A percentile compares a stretch with the other conserved stretches of the same genome.
phyloP scores from a whole-genome alignment of 2,113 vertebrate species.

The Austrofundulus limnaeus region DNA sequence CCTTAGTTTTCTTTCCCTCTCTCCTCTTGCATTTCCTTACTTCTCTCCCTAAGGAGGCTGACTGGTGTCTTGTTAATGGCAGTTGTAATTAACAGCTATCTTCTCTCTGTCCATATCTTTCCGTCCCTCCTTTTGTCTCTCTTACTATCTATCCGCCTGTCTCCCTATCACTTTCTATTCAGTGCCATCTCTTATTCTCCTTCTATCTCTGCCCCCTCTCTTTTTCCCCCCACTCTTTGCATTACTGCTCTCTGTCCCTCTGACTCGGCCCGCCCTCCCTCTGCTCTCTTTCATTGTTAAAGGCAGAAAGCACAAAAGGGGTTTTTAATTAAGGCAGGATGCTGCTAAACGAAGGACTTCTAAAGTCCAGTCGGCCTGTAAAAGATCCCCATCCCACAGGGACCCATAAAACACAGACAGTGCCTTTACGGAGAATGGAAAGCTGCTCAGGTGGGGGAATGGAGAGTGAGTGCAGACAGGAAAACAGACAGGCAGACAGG shows the following conservation, averaged over 20 bases:
- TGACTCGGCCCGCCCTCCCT: slow-evolving; percentile 54
- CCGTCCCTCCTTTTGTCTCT: slow-evolving; percentile 72
- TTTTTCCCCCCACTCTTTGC: slow-evolving; percentile 51
- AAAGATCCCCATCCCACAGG: slow-evolving; percentile 75
- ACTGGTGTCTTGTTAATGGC: slow-evolving; percentile 86
- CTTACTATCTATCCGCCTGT: slow-evolving; percentile 84
- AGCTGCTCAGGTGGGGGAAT: slow-evolving; percentile 27
- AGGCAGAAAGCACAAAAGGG: slow-evolving; percentile 76
- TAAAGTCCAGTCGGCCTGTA: slow-evolving; percentile 78
- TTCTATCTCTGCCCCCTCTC: slow-evolving; percentile 47
- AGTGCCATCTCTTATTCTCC: slow-evolving; percentile 73
- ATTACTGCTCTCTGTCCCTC: slow-evolving; percentile 58
- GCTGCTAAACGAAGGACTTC: slow-evolving; percentile 76
- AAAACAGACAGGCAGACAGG: slow-evolving; percentile 50
- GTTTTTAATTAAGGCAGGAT: slow-evolving; percentile 79
- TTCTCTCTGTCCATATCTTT: slow-evolving; percentile 82
- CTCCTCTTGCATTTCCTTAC: slow-evolving; percentile 29
- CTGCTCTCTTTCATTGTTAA: slow-evolving; percentile 70
- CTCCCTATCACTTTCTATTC: slow-evolving; percentile 70
- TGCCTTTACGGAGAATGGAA: slow-evolving; percentile 55
- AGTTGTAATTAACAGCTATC: slow-evolving; percentile 92
- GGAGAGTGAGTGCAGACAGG: slow-evolving; percentile 38
- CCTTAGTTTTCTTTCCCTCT: slow-evolving; percentile 16
- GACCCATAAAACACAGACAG: slow-evolving; percentile 75
- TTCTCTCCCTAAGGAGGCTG: slow-evolving; percentile 73